Conservation (phyloP, 2,888 invertebrate species). For the Thelaira solivaga region DNA sequence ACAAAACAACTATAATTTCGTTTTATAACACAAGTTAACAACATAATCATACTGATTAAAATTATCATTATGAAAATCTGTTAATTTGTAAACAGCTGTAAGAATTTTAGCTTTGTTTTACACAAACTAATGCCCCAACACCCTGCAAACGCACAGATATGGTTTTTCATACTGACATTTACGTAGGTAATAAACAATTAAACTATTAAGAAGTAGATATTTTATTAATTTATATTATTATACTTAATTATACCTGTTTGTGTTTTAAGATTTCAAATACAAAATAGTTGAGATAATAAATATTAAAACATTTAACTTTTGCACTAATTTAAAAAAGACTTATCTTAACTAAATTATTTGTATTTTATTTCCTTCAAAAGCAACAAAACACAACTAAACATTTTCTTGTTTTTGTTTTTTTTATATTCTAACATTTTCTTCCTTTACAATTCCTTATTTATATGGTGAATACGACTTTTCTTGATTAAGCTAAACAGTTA, state of each 20-base stretch:
- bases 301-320: slow-evolving; percentile 11
- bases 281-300: slow-evolving; percentile 15
- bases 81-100: not conserved
- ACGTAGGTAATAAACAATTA: slow-evolving; percentile 54
- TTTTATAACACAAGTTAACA: not conserved
- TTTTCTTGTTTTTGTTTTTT: too few relatives aligned
- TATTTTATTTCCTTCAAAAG: too few relatives aligned
- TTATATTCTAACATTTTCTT: too few relatives aligned
- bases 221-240: slow-evolving; percentile 57
- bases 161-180: not conserved
- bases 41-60: slow-evolving; percentile 15
- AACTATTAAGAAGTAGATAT: slow-evolving; percentile 55
- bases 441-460: too few relatives aligned
- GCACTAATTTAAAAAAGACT: too few relatives aligned
- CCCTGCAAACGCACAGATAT: not conserved
- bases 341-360: too few relatives aligned
- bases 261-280: slow-evolving; percentile 19
- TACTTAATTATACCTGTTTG: slow-evolving; percentile 35
- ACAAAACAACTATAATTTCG: not conserved
- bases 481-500: too few relatives aligned
- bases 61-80: slow-evolving; percentile 18
- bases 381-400: too few relatives aligned
- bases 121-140: not conserved
- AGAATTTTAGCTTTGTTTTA: not conserved
- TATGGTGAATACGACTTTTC: too few relatives aligned